Evolutionary conservation across 2,888 invertebrate species (phyloP).

Genomic region (Drosophila diplacantha): DNA sequence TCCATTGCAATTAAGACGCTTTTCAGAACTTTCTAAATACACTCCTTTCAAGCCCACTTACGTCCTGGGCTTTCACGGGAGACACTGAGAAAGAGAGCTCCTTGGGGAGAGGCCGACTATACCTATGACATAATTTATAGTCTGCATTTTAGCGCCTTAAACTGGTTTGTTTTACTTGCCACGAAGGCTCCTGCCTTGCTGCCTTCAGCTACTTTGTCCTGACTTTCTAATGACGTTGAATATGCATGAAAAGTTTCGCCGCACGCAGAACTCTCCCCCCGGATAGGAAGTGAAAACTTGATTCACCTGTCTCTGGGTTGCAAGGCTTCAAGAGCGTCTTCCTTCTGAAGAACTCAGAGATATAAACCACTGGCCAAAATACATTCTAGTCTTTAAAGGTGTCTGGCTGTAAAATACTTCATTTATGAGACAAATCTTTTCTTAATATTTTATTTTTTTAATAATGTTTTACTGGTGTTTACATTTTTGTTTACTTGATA

Average conservation of each 20-base stretch:
- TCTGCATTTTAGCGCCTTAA: slow-evolving; percentile 52
- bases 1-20: slow-evolving; percentile 29
- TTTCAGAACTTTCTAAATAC: slow-evolving; percentile 36
- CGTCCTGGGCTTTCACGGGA: slow-evolving; percentile 1
- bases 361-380: too few relatives aligned
- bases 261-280: slow-evolving; percentile 52
- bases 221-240: slow-evolving; percentile 74
- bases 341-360: not conserved
- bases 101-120: slow-evolving; percentile 27
- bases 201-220: slow-evolving; percentile 60
- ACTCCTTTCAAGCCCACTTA: slow-evolving; percentile 38
- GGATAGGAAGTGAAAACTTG: slow-evolving; percentile 23
- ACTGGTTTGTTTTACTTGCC: slow-evolving; percentile 26
- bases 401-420: not conserved
- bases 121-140: slow-evolving; percentile 47
- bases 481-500: not conserved
- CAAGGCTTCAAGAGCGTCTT: slow-evolving; percentile 27
- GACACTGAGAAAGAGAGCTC: slow-evolving; percentile 24
- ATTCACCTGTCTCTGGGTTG: slow-evolving; percentile 51
- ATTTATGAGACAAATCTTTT: too few relatives aligned
- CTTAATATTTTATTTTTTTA: too few relatives aligned
- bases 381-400: too few relatives aligned
- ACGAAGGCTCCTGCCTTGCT: slow-evolving; percentile 24
- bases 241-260: slow-evolving; percentile 68
- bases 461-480: too few relatives aligned